Percentiles rank a stretch among this genome's conserved stretches.
phyloP scores from a whole-genome alignment of 2,113 vertebrate species.

The Aplodontia rufa region DNA sequence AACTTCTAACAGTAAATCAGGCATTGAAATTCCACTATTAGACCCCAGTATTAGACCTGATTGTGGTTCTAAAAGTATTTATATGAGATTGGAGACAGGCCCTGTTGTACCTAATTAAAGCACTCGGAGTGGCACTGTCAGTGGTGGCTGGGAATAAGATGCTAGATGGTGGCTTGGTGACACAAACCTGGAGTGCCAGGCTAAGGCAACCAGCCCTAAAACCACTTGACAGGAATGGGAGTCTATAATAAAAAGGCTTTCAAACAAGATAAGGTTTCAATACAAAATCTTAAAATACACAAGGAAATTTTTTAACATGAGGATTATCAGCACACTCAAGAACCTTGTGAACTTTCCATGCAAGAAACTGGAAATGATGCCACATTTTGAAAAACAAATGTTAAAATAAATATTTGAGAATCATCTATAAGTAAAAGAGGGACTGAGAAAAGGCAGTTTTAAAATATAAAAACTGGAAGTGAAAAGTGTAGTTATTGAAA shows the following conservation, averaged over 20 bases:
- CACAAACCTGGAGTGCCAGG: not conserved
- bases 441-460: not conserved
- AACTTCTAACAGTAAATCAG: not conserved
- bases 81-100: not conserved
- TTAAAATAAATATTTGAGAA: not conserved
- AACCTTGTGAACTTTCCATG: not conserved
- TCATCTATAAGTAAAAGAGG: not conserved
- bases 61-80: constrained; percentile 15
- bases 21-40: not conserved
- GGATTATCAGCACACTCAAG: not conserved
- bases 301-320: not conserved
- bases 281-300: not conserved
- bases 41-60: not conserved
- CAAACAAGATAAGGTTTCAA: not conserved
- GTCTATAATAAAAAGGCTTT: not conserved
- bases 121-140: not conserved
- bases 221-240: not conserved
- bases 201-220: not conserved
- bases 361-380: not conserved
- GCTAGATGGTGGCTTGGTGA: not conserved
- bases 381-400: not conserved
- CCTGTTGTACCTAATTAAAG: not conserved
- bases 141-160: not conserved
- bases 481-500: not conserved
- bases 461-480: constrained; percentile 9